phyloP scores from a whole-genome alignment of 2,113 vertebrate genomes.

The Artemisiospiza belli region DNA sequence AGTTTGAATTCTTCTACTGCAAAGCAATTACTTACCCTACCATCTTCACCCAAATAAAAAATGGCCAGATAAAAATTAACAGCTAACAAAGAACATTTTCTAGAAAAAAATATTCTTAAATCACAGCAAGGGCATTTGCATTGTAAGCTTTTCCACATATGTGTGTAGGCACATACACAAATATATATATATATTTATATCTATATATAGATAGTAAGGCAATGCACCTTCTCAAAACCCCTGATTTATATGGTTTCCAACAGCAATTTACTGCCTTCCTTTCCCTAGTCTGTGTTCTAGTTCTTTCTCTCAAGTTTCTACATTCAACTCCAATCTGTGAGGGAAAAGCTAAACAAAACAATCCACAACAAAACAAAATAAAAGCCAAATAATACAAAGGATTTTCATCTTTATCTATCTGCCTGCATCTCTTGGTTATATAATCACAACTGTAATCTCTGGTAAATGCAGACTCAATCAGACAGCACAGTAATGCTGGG shows the following conservation, averaged over 20 bases:
- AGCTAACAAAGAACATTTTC: not conserved
- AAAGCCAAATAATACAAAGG: conserved; percentile 36
- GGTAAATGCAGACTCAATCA: conserved; percentile 42
- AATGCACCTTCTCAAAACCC: not conserved
- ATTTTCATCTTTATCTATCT: conserved; percentile 42
- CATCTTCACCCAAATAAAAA: not conserved
- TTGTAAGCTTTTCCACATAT: not conserved
- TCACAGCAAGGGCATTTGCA: not conserved
- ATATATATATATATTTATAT: not conserved
- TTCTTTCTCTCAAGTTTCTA: not conserved
- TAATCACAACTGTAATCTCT: conserved; percentile 58
- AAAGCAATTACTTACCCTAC: not conserved
- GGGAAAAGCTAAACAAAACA: not conserved
- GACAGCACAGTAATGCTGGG: conserved; percentile 3
- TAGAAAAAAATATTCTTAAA: not conserved
- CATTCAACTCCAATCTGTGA: not conserved
- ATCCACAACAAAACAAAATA: conserved; percentile 4
- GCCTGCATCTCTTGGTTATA: conserved; percentile 28
- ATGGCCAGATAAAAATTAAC: not conserved
- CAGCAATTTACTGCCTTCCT: not conserved
- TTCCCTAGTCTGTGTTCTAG: not conserved
- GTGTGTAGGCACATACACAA: not conserved
- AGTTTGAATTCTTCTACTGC: not conserved
- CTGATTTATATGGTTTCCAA: not conserved
- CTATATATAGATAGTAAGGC: not conserved